These are phyloP conservation scores for Paratrypauchen microcephalus DNA, from an alignment of 2,797 vertebrate genomes.

Conservation along the genomic window DNA sequence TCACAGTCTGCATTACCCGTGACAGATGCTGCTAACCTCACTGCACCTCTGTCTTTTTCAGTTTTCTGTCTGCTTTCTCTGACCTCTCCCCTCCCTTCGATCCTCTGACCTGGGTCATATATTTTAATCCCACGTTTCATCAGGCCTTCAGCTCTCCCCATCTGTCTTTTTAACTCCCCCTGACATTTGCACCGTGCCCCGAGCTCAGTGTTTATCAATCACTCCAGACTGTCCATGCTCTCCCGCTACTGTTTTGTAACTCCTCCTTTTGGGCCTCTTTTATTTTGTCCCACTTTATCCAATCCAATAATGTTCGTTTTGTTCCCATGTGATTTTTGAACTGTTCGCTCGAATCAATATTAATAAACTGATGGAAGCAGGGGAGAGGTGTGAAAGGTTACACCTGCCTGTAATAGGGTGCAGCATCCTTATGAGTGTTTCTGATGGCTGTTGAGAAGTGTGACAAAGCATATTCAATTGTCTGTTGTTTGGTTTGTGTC, in stretches of 20 bases:
- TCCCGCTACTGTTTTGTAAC: slow-evolving; percentile 22
- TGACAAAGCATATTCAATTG: neutral
- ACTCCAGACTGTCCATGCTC: slow-evolving; percentile 27
- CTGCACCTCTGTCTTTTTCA: slow-evolving; percentile 4
- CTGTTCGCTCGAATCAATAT: slow-evolving; percentile 4
- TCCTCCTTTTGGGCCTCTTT: slow-evolving; percentile 11
- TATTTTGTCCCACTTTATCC: neutral
- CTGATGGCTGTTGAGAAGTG: neutral
- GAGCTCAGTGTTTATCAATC: slow-evolving; percentile 32
- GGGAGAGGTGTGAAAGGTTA: neutral
- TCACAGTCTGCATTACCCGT: neutral
- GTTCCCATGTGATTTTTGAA: neutral
- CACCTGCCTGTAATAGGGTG: neutral
- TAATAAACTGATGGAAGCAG: neutral
- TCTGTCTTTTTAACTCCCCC: slow-evolving; percentile 36
- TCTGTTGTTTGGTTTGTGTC: neutral
- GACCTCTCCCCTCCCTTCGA: slow-evolving; percentile 13
- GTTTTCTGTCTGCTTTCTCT: neutral
- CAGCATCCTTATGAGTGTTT: neutral
- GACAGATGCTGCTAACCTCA: neutral
- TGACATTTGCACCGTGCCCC: slow-evolving; percentile 11
- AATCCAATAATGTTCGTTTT: neutral
- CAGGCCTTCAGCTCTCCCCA: slow-evolving; percentile 27
- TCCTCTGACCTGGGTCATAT: slow-evolving; percentile 23
- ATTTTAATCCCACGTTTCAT: slow-evolving; percentile 28